Conservation (phyloP, 2,888 invertebrate species). For the Andrena flavipes region DNA sequence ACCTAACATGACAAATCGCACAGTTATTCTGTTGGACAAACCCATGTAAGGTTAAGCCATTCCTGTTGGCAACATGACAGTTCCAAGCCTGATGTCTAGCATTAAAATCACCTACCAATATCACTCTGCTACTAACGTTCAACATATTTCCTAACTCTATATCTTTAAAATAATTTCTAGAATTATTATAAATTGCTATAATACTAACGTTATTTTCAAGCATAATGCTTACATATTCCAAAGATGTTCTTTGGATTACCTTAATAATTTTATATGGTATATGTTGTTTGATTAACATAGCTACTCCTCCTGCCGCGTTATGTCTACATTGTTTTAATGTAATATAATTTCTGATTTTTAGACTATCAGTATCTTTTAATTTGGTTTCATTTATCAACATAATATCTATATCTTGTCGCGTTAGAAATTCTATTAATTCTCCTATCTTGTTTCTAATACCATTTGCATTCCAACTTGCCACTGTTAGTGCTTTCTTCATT, state of each 20-base stretch:
- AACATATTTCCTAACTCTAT: neutral
- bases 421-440: slow-evolving; percentile 14
- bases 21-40: slow-evolving; percentile 62
- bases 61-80: slow-evolving; percentile 60
- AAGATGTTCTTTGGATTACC: neutral
- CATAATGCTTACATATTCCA: slow-evolving; percentile 6
- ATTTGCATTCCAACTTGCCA: slow-evolving; percentile 10
- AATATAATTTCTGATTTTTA: neutral
- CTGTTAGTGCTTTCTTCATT: neutral
- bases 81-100: slow-evolving; percentile 68
- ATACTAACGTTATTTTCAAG: neutral
- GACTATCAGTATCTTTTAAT: neutral
- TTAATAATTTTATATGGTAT: slow-evolving; percentile 1
- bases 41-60: slow-evolving; percentile 54
- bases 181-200: slow-evolving; percentile 10
- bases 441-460: slow-evolving; percentile 4
- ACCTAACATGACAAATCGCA: too few species aligned
- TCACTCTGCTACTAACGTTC: slow-evolving; percentile 36
- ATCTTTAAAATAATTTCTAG: slow-evolving; percentile 9
- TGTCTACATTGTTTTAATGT: too few species aligned
- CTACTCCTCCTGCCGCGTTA: too few species aligned
- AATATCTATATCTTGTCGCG: slow-evolving; percentile 16
- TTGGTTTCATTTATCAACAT: slow-evolving; percentile 21
- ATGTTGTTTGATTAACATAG: too few species aligned
- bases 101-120: slow-evolving; percentile 70